Evolutionary conservation across 1,140 invertebrate genomes (phyloP), one percentile per base, ranked within the genome.

Genomic region (Drosophila watanabei): DNA sequence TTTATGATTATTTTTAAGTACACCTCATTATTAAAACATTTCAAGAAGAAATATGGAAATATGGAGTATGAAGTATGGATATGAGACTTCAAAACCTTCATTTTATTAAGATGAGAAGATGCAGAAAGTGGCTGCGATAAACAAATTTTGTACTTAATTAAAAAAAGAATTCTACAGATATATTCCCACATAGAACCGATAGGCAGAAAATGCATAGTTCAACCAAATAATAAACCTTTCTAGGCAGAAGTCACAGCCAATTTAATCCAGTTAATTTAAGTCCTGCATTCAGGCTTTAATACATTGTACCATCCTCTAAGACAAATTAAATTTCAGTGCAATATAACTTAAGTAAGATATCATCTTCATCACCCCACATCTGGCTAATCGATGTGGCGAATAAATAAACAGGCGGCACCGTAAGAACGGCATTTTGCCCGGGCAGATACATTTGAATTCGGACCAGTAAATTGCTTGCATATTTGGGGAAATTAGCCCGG

Each of bases 391-490:
- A 68, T 63, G 58, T 66, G 64, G 58, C 32, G 35, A 68, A 39
- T 37, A 57, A 39, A 63, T 48, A 68, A 39, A 49, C 43, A 52
- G 18, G 5, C 39, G 33, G 7, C 33, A 30, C 33, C 28, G 11
- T 14, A 33, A 20, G 14, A 32, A 43, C 32, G 30, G 62, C 62
- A 60, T 43, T 43, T 68, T 33, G 18, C 37, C 32, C 39, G 1
- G 7, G 24, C 20, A 71, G 32, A 35, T 30, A 39, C 28, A 73
- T 52, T 75, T 73, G 24, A 35, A 70, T 62, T 75, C 28, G 48
- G 56, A 28, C 37, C 69, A 62, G 49, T 37, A 75, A 86, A 78
- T 77, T 68, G 78, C 66, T 78, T 68, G 73, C 73, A 73, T 69
- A 78, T 85, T 75, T 68, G 58, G 58, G 48, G 62, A 73, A 69